Evolutionary conservation across 2,888 invertebrate species (phyloP).

Genomic region (Latrodectus elegans): DNA sequence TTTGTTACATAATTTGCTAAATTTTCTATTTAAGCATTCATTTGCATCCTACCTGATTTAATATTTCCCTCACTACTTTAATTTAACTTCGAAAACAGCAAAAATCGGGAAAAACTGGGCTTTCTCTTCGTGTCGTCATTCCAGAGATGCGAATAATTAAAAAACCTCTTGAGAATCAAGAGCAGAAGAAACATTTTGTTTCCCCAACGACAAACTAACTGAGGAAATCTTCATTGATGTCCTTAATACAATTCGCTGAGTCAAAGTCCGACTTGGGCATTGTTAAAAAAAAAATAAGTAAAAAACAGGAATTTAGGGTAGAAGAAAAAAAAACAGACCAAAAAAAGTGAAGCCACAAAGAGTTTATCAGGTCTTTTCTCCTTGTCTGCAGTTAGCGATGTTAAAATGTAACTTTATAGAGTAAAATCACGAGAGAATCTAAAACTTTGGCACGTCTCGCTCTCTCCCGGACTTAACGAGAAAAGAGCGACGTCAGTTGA

Average conservation of each 20-base stretch:
- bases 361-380: constrained; percentile 42
- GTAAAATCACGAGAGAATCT: constrained; percentile 65
- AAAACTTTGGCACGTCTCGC: constrained; percentile 67
- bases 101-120: not conserved
- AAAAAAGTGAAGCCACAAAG: constrained; percentile 29
- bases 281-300: constrained; percentile 8
- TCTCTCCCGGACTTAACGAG: constrained; percentile 57
- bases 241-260: constrained; percentile 60
- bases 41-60: too few relatives aligned
- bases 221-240: constrained; percentile 21
- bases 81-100: not conserved
- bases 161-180: constrained; percentile 33
- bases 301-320: not conserved
- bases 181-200: constrained; percentile 16
- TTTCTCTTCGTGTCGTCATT: constrained; percentile 8
- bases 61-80: not conserved
- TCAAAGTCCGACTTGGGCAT: constrained; percentile 46
- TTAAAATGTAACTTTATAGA: constrained; percentile 65
- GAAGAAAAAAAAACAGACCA: constrained; percentile 19
- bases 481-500: constrained; percentile 55
- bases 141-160: constrained; percentile 53
- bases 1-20: too few relatives aligned
- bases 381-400: constrained; percentile 45
- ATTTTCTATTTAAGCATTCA: too few relatives aligned
- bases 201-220: constrained; percentile 46